A percentile compares a stretch with the other conserved stretches of the same genome.
phyloP scores from a whole-genome alignment of 2,888 invertebrate species.

The Diadromus collaris region DNA sequence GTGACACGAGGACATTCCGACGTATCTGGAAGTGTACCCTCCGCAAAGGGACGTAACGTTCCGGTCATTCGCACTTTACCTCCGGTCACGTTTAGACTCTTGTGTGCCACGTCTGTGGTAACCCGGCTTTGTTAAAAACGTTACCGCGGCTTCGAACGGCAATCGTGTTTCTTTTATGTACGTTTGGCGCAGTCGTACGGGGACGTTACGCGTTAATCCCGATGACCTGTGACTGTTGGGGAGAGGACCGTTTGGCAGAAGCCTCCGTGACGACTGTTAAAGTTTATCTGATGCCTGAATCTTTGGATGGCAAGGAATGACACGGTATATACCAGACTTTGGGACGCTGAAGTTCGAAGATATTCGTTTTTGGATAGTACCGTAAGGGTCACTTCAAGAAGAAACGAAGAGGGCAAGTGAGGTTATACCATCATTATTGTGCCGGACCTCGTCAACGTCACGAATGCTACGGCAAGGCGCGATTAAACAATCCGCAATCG shows the following conservation, averaged over 20 bases:
- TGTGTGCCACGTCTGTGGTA: constrained; percentile 13
- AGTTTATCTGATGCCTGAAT: not conserved
- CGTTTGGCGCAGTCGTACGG: not conserved
- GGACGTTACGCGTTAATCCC: not conserved
- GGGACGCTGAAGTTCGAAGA: not conserved
- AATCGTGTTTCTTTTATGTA: constrained; percentile 17
- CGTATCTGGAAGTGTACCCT: constrained; percentile 18
- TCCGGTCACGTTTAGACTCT: constrained; percentile 14
- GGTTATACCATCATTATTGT: too few species aligned
- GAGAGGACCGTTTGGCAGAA: not conserved
- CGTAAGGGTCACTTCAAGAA: not conserved
- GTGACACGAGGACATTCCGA: constrained; percentile 8
- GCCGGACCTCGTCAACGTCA: too few species aligned
- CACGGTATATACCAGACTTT: not conserved
- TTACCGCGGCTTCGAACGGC: constrained; percentile 4
- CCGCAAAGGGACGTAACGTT: constrained; percentile 20
- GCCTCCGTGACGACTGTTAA: not conserved
- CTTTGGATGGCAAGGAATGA: not conserved
- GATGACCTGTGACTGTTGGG: not conserved
- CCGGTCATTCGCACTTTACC: constrained; percentile 22
- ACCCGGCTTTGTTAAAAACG: constrained; percentile 20
- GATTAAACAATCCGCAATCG: too few species aligned
- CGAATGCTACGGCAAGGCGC: too few species aligned
- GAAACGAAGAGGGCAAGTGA: not conserved
- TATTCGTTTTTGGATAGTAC: not conserved